Evolutionary conservation across 2,888 invertebrate genomes (phyloP).

Genomic region (Odontocerum albicorne): DNA sequence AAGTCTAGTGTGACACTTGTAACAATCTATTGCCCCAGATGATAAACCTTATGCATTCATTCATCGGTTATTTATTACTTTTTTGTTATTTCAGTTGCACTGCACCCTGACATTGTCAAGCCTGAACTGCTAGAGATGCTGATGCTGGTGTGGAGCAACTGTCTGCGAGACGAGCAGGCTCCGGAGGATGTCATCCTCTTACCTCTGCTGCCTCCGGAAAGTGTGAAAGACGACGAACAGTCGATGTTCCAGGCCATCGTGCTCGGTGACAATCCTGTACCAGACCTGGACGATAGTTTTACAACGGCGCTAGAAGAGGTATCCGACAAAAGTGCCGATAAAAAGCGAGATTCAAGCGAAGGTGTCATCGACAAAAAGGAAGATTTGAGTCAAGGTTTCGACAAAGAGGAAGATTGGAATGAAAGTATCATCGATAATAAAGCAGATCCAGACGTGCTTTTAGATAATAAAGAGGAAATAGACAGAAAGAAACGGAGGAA

Average conservation of each 20-base stretch:
- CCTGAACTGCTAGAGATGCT: constrained; percentile 43
- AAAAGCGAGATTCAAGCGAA: not conserved
- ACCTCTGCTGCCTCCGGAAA: too few species aligned
- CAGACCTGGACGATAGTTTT: too few species aligned
- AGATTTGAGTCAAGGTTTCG: not conserved
- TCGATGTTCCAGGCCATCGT: too few species aligned
- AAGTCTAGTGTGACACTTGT: too few species aligned
- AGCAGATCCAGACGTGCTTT: too few species aligned
- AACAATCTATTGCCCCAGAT: too few species aligned
- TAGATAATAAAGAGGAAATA: too few species aligned
- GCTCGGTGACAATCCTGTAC: too few species aligned
- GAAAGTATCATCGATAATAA: too few species aligned
- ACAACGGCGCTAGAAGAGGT: too few species aligned
- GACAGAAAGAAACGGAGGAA: too few species aligned
- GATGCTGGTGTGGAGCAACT: constrained; percentile 46
- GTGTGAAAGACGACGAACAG: too few species aligned
- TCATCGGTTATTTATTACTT: constrained; percentile 2
- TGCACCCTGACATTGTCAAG: constrained; percentile 44
- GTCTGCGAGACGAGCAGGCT: constrained; percentile 44
- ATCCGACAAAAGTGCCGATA: not conserved
- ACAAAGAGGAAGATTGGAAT: not conserved
- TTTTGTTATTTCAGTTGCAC: constrained; percentile 44
- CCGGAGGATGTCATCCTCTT: constrained; percentile 3
- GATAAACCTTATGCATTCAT: not conserved
- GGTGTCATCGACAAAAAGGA: not conserved